Evolutionary conservation across 1,140 invertebrate genomes (phyloP), one percentile per base, ranked within the genome.

Genomic region (Subanguina moxae): DNA sequence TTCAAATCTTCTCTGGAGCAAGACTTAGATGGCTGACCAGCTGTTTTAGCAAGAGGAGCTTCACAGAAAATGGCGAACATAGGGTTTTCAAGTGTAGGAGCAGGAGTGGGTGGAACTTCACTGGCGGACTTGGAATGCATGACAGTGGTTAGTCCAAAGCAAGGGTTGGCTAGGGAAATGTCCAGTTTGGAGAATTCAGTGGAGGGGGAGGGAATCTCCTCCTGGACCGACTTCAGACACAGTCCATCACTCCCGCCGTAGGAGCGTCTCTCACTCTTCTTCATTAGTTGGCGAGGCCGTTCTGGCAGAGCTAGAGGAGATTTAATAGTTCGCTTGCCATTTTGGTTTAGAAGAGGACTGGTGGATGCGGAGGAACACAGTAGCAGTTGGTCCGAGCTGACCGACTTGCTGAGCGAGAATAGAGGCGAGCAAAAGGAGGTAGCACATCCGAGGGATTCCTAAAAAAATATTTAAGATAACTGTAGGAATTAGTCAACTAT

Each of bases 161-260:
- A 76, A 21, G 74, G 77, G 67, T 76, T 76, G 13, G 65, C 13
- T 17, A 79, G 43, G 19, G 77, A 72, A 56, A 80, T 78, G 58
- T 52, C 77, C 13, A 81, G 57, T 66, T 72, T 74, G 13, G 73
- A 72, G 15, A 81, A 70, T 62, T 81, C 80, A 42, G 73, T 82
- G 28, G 73, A 76, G 23, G 79, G 79, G 30, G 80, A 82, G 8
- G 80, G 78, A 30, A 81, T 62, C 17, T 79, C 42, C 25, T 19
- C 32, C 19, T 19, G 56, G 9, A 28, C 46, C 62, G n/a, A 27
- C 21, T 25, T 27, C 17, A 52, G 56, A 17, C 56, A 25, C 17
- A 42, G 64, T 30, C 52, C 25, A 15, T 42, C 23, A 7, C 15
- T 42, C 32, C 17, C 19, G 48, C 17, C 23, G n/a, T 25, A 64